Percentiles rank a stretch among this genome's conserved stretches.
Evolutionary conservation across 2,888 invertebrate species (phyloP).

Genomic region (Dasypogon diadema): DNA sequence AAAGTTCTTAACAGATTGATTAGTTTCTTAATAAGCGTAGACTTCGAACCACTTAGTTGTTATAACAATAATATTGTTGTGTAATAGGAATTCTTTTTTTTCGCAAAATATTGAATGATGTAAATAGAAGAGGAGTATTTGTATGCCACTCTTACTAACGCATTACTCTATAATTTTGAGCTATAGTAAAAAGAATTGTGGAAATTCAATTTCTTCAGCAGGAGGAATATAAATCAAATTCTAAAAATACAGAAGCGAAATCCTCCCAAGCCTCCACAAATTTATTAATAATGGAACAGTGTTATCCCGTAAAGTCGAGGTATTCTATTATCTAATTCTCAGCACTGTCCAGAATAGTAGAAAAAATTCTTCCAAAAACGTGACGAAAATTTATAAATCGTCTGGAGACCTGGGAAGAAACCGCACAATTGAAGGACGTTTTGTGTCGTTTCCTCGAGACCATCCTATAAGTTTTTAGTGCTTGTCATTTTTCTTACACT

Average conservation of each 20-base stretch:
- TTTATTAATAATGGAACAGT: constrained; percentile 18
- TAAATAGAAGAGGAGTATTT: no score
- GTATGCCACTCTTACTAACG: no score
- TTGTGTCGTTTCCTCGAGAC: not conserved
- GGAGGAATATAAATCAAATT: constrained; percentile 34
- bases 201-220: no score
- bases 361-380: constrained; percentile 15
- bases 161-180: no score
- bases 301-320: not conserved
- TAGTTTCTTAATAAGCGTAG: no score
- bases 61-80: no score
- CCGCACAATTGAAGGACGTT: not conserved
- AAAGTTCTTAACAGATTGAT: no score
- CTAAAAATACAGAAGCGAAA: not conserved
- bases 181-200: no score
- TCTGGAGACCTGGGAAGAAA: not conserved
- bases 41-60: no score
- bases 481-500: constrained; percentile 33
- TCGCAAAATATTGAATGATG: no score
- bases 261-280: not conserved
- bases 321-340: constrained; percentile 28
- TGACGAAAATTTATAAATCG: constrained; percentile 39
- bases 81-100: no score
- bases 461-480: not conserved
- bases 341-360: constrained; percentile 35